Evolutionary conservation across 2,888 invertebrate genomes (phyloP).

Genomic region (Lydus trimaculatus): DNA sequence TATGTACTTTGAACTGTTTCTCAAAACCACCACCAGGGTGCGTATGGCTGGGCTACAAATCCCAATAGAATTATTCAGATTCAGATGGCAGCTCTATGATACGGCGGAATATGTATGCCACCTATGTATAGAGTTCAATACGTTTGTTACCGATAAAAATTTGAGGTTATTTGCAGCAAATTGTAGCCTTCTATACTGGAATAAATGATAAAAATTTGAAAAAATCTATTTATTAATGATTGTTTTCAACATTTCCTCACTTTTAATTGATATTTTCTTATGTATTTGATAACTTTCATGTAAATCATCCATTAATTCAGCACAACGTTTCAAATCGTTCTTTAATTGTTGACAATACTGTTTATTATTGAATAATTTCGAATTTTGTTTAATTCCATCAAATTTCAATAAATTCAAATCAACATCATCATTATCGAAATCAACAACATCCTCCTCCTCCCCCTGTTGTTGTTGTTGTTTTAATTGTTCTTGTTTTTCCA

Average conservation of each 20-base stretch:
- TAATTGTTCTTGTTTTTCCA: slow-evolving; percentile 20
- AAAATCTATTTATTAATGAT: slow-evolving; percentile 29
- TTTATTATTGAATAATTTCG: slow-evolving; percentile 11
- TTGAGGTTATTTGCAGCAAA: too few relatives aligned
- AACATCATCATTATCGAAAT: slow-evolving; percentile 21
- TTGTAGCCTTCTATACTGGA: too few relatives aligned
- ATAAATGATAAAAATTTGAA: too few relatives aligned
- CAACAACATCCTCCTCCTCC: slow-evolving; percentile 9
- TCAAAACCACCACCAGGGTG: too few relatives aligned
- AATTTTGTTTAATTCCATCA: slow-evolving; percentile 25
- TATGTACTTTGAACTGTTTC: too few relatives aligned
- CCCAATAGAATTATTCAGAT: too few relatives aligned
- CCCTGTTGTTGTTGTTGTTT: slow-evolving; percentile 14
- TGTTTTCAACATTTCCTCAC: slow-evolving; percentile 40
- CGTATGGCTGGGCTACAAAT: too few relatives aligned
- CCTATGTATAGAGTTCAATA: too few relatives aligned
- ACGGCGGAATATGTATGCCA: too few relatives aligned
- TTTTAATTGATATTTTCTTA: slow-evolving; percentile 46
- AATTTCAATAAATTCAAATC: slow-evolving; percentile 24
- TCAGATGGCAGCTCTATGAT: too few relatives aligned
- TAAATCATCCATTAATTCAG: slow-evolving; percentile 51
- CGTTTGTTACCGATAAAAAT: too few relatives aligned
- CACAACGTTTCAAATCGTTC: slow-evolving; percentile 47
- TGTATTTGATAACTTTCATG: slow-evolving; percentile 53
- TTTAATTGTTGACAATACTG: slow-evolving; percentile 26